These are phyloP conservation scores for Holacanthella duospinosa DNA, from an alignment of 2,888 invertebrate species.

Conservation along the genomic window DNA sequence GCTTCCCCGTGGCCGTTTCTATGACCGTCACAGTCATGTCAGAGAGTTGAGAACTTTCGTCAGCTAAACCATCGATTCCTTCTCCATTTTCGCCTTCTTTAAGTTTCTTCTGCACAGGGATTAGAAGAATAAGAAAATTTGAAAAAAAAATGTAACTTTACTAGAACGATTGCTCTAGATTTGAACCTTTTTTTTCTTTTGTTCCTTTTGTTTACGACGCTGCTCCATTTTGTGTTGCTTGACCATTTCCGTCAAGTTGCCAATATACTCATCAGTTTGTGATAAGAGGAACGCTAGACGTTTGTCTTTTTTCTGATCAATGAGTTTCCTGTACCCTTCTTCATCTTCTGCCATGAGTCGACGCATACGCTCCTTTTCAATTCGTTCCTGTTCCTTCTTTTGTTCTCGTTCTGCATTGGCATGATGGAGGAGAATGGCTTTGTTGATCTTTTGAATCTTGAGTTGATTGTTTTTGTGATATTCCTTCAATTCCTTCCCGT, in stretches of 20 bases:
- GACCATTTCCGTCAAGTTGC: conserved; percentile 93
- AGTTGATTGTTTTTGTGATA: conserved; percentile 85
- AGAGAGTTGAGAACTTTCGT: conserved; percentile 56
- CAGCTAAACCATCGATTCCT: conserved; percentile 31
- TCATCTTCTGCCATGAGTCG: conserved; percentile 99
- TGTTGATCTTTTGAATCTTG: conserved; percentile 80
- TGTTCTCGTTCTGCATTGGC: conserved; percentile 97
- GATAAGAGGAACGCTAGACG: conserved; percentile 91
- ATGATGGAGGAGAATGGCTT: conserved; percentile 92
- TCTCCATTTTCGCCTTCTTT: conserved; percentile 55
- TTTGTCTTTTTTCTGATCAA: conserved; percentile 99
- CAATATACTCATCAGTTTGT: conserved; percentile 97
- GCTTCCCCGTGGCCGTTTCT: conserved; percentile 62
- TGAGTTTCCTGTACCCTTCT: conserved; percentile 96
- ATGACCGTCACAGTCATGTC: conserved; percentile 78
- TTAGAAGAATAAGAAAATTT: conserved; percentile 3
- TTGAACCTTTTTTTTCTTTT: conserved; percentile 60
- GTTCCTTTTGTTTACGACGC: conserved; percentile 75
- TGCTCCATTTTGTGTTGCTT: conserved; percentile 91
- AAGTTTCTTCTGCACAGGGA: conserved; percentile 49
- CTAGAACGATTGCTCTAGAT: no score
- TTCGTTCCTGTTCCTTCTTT: conserved; percentile 97
- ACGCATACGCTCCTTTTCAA: conserved; percentile 98
- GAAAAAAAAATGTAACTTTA: conserved; percentile 10
- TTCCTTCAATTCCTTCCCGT: conserved; percentile 96